Percentiles rank a stretch among this genome's conserved stretches.
These are phyloP conservation scores for Spheniscus mendiculus DNA, from an alignment of 2,113 vertebrate species.

Conservation along the genomic window DNA sequence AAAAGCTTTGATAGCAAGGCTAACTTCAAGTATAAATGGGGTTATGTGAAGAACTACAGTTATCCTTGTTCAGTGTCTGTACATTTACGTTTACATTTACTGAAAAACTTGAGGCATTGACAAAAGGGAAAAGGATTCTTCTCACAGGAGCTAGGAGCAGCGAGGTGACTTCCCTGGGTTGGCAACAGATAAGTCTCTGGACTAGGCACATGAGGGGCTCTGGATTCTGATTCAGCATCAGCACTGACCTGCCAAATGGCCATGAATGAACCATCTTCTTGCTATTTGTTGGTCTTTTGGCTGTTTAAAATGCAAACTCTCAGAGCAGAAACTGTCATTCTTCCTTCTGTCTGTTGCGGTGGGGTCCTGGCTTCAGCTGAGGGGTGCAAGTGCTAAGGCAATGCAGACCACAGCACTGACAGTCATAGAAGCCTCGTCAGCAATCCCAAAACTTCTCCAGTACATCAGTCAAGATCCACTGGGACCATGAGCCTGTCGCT, in stretches of 20 bases:
- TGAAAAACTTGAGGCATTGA: not conserved
- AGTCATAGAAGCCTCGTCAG: not conserved
- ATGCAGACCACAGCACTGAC: not conserved
- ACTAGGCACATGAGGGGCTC: accelerated
- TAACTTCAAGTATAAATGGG: not conserved
- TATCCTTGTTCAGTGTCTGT: not conserved
- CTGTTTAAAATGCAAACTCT: not conserved
- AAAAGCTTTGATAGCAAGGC: not conserved
- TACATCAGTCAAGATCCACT: not conserved
- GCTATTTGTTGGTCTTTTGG: not conserved
- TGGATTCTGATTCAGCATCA: not conserved
- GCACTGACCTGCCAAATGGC: not conserved
- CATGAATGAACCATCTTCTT: not conserved
- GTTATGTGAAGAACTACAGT: not conserved
- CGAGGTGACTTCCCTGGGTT: not conserved
- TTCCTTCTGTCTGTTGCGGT: not conserved
- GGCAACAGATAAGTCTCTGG: not conserved
- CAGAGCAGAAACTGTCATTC: not conserved
- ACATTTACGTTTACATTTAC: not conserved
- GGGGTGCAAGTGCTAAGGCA: not conserved
- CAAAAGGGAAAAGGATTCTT: not conserved
- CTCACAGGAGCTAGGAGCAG: not conserved
- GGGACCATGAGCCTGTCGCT: not conserved
- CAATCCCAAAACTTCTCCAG: not conserved
- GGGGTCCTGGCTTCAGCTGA: not conserved